Evolutionary conservation across 2,113 vertebrate species (phyloP).

Genomic region (Nycticorax nycticorax): DNA sequence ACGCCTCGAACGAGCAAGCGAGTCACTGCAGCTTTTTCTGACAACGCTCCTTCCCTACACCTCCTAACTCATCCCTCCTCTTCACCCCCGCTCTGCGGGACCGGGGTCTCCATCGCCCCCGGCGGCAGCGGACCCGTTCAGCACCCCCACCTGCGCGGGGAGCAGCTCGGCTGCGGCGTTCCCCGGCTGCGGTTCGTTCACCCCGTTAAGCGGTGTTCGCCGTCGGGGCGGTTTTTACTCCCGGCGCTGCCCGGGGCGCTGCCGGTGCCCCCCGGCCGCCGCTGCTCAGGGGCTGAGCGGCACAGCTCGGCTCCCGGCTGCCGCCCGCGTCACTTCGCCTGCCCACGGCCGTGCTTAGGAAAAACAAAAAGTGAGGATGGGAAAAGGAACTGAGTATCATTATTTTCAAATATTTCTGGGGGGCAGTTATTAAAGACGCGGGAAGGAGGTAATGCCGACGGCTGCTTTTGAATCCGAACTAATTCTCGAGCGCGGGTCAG

Average conservation of each 20-base stretch:
- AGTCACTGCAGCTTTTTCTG: not conserved
- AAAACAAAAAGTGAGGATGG: accelerated
- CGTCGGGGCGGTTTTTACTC: not conserved
- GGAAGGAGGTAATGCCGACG: not conserved
- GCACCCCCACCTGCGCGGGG: not conserved
- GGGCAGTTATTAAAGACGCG: not conserved
- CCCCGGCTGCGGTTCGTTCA: not conserved
- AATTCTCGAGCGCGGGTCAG: not conserved
- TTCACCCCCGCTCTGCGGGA: not conserved
- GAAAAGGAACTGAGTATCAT: not conserved
- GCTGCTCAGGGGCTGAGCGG: not conserved
- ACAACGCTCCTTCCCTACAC: not conserved
- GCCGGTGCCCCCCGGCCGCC: not conserved
- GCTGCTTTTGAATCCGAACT: not conserved
- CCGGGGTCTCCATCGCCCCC: not conserved
- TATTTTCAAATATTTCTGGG: not conserved
- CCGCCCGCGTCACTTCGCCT: not conserved
- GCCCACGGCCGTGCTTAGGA: accelerated
- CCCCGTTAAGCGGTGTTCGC: not conserved
- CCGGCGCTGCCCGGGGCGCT: too few species aligned
- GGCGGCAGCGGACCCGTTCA: not conserved
- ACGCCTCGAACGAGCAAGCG: not conserved
- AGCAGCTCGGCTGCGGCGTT: accelerated
- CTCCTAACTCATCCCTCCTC: not conserved
- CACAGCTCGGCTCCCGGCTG: not conserved